A percentile compares a stretch with the other conserved stretches of the same genome.
Evolutionary conservation across 2,888 invertebrate species (phyloP).

Genomic region (Slavum lentiscoides): DNA sequence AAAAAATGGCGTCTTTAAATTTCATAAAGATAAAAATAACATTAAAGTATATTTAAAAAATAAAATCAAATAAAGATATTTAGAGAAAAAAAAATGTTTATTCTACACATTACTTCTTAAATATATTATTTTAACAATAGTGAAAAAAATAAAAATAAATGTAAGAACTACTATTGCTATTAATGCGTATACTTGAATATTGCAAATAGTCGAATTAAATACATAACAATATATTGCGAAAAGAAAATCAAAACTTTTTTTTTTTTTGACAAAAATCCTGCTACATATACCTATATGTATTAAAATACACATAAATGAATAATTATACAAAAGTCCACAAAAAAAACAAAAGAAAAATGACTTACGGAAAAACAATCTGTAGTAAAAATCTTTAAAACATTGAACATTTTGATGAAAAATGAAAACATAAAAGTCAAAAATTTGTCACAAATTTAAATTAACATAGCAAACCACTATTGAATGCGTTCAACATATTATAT

Average conservation of each 20-base stretch:
- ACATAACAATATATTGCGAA: constrained; percentile 45
- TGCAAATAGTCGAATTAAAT: constrained; percentile 44
- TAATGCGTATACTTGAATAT: constrained; percentile 51
- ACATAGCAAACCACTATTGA: background rate
- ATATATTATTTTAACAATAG: constrained; percentile 39
- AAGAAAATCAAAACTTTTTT: constrained; percentile 15
- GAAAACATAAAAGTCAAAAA: background rate
- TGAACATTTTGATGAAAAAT: constrained; percentile 19
- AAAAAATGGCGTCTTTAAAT: constrained; percentile 17
- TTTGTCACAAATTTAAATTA: constrained; percentile 7
- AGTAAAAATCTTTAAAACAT: constrained; percentile 22
- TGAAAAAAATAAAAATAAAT: constrained; percentile 15
- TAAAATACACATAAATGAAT: background rate
- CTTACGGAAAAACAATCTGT: constrained; percentile 26
- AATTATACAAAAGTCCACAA: constrained; percentile 5
- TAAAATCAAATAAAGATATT: constrained; percentile 18
- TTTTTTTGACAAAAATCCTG: constrained; percentile 18
- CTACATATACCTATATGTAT: background rate
- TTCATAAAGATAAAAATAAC: constrained; percentile 36
- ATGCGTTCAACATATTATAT: constrained; percentile 6
- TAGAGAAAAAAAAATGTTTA: background rate
- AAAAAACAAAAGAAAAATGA: constrained; percentile 13
- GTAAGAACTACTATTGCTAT: constrained; percentile 32
- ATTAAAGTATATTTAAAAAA: constrained; percentile 29
- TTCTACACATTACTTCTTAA: constrained; percentile 12